Evolutionary conservation across 2,797 vertebrate species (phyloP).

Genomic region (Chelidonichthys spinosus): DNA sequence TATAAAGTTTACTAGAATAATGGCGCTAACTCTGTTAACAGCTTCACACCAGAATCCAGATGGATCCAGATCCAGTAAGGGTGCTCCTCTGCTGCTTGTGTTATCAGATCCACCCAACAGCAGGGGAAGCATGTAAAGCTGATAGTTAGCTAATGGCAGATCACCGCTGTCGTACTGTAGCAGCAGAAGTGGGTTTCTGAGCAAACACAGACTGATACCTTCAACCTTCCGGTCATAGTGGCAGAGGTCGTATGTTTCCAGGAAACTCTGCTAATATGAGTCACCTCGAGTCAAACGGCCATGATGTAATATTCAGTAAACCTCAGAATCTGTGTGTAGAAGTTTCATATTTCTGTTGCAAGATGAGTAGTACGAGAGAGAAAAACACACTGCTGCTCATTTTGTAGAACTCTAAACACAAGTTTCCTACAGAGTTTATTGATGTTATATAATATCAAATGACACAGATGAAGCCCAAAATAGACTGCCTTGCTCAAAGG

Average conservation of each 20-base stretch:
- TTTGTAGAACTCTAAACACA: conserved; percentile 26
- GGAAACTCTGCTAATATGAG: conserved; percentile 49
- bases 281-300: conserved; percentile 46
- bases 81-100: background rate
- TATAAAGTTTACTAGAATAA: too few species aligned
- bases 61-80: too few species aligned
- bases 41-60: too few species aligned
- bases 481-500: conserved; percentile 71
- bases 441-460: conserved; percentile 45
- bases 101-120: too few species aligned
- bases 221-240: conserved; percentile 38
- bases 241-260: conserved; percentile 50
- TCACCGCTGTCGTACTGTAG: conserved; percentile 24
- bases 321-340: background rate
- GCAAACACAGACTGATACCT: conserved; percentile 15
- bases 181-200: conserved; percentile 26
- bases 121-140: conserved; percentile 37
- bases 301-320: conserved; percentile 64
- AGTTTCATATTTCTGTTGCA: conserved; percentile 43
- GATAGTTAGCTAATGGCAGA: conserved; percentile 45
- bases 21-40: too few species aligned
- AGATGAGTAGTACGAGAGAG: background rate
- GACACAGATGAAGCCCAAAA: conserved; percentile 39
- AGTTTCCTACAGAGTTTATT: conserved; percentile 3
- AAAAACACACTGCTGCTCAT: conserved; percentile 18